A percentile compares a stretch with the other conserved stretches of the same genome.
phyloP scores from a whole-genome alignment of 2,888 invertebrate species.

The Zootermopsis nevadensis region DNA sequence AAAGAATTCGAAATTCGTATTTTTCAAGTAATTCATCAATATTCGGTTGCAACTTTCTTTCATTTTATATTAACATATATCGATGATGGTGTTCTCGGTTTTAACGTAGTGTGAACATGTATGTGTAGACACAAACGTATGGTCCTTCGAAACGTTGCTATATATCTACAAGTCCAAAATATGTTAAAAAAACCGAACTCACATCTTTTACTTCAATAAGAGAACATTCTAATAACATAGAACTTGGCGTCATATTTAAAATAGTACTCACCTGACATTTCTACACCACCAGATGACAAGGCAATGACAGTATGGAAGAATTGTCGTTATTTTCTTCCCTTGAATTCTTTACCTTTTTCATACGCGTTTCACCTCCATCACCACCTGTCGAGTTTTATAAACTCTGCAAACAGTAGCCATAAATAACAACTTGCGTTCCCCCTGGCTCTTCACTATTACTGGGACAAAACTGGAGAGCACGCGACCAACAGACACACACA shows the following conservation, averaged over 20 bases:
- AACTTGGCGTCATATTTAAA: neutral
- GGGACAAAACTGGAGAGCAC: neutral
- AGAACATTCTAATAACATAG: too few species aligned
- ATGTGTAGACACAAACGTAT: too few species aligned
- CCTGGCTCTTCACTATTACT: neutral
- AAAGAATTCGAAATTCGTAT: too few species aligned
- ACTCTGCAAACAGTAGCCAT: neutral
- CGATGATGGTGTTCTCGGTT: too few species aligned
- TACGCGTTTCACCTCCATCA: neutral
- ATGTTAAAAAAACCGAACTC: too few species aligned
- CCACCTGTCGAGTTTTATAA: conserved; percentile 1
- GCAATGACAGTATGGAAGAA: neutral
- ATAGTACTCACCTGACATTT: conserved; percentile 16
- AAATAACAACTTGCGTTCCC: neutral
- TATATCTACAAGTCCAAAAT: too few species aligned
- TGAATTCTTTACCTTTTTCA: neutral
- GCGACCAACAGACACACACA: neutral
- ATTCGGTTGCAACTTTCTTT: too few species aligned
- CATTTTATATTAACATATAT: too few species aligned
- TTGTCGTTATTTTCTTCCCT: neutral
- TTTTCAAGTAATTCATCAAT: too few species aligned
- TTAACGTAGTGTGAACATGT: too few species aligned
- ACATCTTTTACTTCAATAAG: too few species aligned
- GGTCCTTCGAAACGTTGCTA: too few species aligned
- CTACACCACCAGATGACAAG: neutral